Conservation (phyloP, 1,140 invertebrate species). For the Rhizoglyphus robini region DNA sequence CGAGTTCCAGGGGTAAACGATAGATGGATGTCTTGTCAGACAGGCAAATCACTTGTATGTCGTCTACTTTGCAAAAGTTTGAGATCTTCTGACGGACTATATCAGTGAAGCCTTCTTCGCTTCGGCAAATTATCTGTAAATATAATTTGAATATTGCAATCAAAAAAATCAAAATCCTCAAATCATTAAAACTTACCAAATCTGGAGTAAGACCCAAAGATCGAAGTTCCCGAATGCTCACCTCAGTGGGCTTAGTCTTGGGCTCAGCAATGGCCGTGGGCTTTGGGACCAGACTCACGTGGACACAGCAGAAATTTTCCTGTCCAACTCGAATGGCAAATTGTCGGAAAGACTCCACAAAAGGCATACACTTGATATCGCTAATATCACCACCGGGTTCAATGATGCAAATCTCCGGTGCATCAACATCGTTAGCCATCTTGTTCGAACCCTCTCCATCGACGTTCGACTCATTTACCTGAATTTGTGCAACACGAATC, state of each 20-base stretch:
- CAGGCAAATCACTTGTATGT: constrained; percentile 69
- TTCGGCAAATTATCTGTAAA: constrained; percentile 66
- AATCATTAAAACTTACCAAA: no score
- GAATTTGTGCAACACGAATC: constrained; percentile 65
- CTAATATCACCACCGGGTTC: constrained; percentile 95
- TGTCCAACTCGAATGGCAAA: constrained; percentile 81
- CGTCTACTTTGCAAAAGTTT: constrained; percentile 86
- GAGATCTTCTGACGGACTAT: constrained; percentile 85
- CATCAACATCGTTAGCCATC: constrained; percentile 37
- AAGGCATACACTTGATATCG: constrained; percentile 99
- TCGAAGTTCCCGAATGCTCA: constrained; percentile 76
- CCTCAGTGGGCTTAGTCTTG: constrained; percentile 97
- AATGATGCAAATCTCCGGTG: no score
- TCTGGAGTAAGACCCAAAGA: constrained; percentile 86
- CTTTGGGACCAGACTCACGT: constrained; percentile 87
- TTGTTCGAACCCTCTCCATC: not conserved
- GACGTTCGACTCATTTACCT: constrained; percentile 47
- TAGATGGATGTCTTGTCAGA: constrained; percentile 90
- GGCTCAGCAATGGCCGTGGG: constrained; percentile 80
- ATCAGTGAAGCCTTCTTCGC: constrained; percentile 64
- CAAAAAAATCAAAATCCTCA: not conserved
- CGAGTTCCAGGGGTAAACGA: constrained; percentile 82
- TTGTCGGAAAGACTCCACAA: constrained; percentile 95
- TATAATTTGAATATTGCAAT: constrained; percentile 17
- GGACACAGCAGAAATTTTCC: constrained; percentile 87